phyloP scores from a whole-genome alignment of 2,113 vertebrate genomes.

The Catharus minimus region DNA sequence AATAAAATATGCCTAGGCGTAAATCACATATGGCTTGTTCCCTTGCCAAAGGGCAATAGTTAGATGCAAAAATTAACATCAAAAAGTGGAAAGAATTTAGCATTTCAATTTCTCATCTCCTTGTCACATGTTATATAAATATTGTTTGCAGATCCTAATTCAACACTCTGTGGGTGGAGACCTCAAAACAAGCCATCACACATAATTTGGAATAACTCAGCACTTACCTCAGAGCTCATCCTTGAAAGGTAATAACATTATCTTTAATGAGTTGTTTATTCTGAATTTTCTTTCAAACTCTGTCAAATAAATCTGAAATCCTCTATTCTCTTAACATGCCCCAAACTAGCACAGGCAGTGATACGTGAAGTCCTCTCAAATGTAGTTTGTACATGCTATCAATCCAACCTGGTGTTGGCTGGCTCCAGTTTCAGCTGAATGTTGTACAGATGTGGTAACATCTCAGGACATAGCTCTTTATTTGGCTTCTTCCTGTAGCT shows the following conservation, averaged over 20 bases:
- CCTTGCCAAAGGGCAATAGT: background rate
- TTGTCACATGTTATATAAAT: constrained; percentile 11
- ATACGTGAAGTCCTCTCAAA: background rate
- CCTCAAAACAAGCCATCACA: constrained; percentile 60
- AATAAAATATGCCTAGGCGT: background rate
- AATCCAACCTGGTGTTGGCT: background rate
- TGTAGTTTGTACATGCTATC: background rate
- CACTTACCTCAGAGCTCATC: constrained; percentile 49
- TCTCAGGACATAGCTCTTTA: background rate
- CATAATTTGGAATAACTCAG: constrained; percentile 52
- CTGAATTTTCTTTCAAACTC: constrained; percentile 45
- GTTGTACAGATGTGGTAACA: background rate
- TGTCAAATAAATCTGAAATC: constrained; percentile 37
- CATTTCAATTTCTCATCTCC: constrained; percentile 37
- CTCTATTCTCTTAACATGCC: background rate
- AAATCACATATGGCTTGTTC: background rate
- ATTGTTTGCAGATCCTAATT: constrained; percentile 34
- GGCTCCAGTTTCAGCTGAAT: background rate
- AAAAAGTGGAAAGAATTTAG: constrained; percentile 24
- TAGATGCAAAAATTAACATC: constrained; percentile 34
- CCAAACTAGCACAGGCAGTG: constrained; percentile 1
- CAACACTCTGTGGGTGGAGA: constrained; percentile 26
- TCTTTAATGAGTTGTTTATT: constrained; percentile 46
- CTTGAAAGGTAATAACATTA: constrained; percentile 31
- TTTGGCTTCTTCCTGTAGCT: background rate